Evolutionary conservation across 2,113 vertebrate genomes (phyloP), one percentile per base, ranked within the genome.

Genomic region (Eubucco bourcierii): DNA sequence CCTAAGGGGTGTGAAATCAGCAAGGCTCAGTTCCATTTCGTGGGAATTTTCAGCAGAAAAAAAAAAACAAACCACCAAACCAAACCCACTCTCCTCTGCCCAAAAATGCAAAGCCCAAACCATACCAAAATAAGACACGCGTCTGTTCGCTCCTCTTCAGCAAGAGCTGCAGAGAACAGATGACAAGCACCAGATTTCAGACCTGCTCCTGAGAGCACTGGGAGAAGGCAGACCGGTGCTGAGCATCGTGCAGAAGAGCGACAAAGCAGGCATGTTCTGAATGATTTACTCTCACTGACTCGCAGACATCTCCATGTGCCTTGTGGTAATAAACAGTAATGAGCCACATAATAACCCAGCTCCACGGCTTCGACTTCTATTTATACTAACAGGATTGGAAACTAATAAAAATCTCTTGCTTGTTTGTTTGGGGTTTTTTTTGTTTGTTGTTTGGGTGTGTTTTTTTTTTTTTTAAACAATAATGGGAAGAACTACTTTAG

Each of bases 141-240:
- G 4, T 96, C 95, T 95, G 93, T 91, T 96, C 73, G 0, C 53
- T 56, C 78, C 84, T 84, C 66, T 87, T 71, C 61, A 6, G 78
- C 89, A 66, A 31, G 86, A 84, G 33, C 33, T 0, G 1, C 60
- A 60, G 73, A 68, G 88, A 93, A 55, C 92, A 88, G 34, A 88
- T 46, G 90, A 95, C 90, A 91, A 29, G 68, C 10, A 46, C 31
- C 88, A 87, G 93, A 65, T 90, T 93, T 90, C 33, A 80, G 94
- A 65, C 11, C 27, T 8, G 29, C 53, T 87, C 88, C 93, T 81
- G 46, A 46, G 1, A 88, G 93, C 55, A 1, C 37, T 52, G 92
- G 65, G n/a, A 85, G 95, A 77, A 85, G 47, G 55, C 75, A 82
- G 1, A 8, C 46, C 34, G 41, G 78, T 4, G 1, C 64, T 6